phyloP scores from a whole-genome alignment of 1,140 invertebrate genomes.

The Ostrea edulis region DNA sequence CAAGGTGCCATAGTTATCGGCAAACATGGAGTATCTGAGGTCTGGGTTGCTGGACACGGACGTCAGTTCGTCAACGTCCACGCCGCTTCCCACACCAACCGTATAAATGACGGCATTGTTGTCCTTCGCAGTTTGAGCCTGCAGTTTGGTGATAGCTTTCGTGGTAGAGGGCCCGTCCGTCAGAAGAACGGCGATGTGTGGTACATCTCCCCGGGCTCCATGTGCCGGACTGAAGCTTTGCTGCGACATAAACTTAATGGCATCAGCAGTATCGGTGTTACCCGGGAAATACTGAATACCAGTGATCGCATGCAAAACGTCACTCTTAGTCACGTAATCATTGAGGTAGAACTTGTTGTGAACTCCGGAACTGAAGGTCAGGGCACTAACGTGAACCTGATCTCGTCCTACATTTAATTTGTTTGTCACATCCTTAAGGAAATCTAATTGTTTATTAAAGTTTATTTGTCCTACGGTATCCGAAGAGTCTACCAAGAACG shows the following conservation, averaged over 20 bases:
- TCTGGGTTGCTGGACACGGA: slow-evolving; percentile 58
- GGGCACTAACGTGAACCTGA: slow-evolving; percentile 58
- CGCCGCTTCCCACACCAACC: slow-evolving; percentile 58
- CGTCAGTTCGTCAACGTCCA: slow-evolving; percentile 58
- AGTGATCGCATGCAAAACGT: slow-evolving; percentile 58
- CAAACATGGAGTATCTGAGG: slow-evolving; percentile 55
- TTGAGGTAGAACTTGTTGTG: slow-evolving; percentile 69
- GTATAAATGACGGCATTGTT: slow-evolving; percentile 54
- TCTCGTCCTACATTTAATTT: slow-evolving; percentile 62
- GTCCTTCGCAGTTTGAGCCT: slow-evolving; percentile 60
- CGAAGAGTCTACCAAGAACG: slow-evolving; percentile 68
- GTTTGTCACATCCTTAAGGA: slow-evolving; percentile 59
- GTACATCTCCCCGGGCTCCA: slow-evolving; percentile 59
- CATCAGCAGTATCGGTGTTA: slow-evolving; percentile 64
- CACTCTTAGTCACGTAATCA: slow-evolving; percentile 52
- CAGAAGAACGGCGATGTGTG: slow-evolving; percentile 65
- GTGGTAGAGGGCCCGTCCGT: slow-evolving; percentile 62
- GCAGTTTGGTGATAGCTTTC: slow-evolving; percentile 51
- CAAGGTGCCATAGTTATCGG: slow-evolving; percentile 56
- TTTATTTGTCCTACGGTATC: slow-evolving; percentile 63
- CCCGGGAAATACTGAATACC: slow-evolving; percentile 63
- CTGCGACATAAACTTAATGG: slow-evolving; percentile 63
- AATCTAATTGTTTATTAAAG: slow-evolving; percentile 57
- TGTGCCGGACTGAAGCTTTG: slow-evolving; percentile 61
- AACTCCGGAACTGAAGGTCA: slow-evolving; percentile 60